These are phyloP conservation scores for Ophioderma brevispina DNA, from an alignment of 35 echinoderm and acorn worm genomes.

Conservation along the genomic window DNA sequence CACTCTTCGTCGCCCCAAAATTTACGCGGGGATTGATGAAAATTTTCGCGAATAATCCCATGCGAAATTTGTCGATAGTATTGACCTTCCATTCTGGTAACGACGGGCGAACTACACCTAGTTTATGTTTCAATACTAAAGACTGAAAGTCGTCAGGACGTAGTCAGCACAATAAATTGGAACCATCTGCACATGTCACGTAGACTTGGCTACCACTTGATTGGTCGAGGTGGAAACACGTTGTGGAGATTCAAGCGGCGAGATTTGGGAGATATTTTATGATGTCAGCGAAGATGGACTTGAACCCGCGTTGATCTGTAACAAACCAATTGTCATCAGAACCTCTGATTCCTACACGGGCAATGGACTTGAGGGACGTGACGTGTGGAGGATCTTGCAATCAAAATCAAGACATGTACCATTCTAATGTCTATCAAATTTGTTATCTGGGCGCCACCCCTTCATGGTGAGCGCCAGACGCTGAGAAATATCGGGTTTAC, in stretches of 20 bases:
- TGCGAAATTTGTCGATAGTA: slow-evolving; percentile 6
- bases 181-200: slow-evolving; percentile 39
- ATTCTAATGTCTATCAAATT: slow-evolving; percentile 29
- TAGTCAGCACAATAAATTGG: slow-evolving; percentile 25
- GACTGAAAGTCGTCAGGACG: slow-evolving; percentile 43
- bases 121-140: slow-evolving; percentile 36
- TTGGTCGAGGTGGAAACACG: slow-evolving; percentile 23
- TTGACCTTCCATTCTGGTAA: slow-evolving; percentile 52
- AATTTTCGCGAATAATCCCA: slow-evolving; percentile 52
- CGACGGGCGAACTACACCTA: slow-evolving; percentile 19
- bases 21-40: slow-evolving; percentile 45
- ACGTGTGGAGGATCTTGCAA: slow-evolving; percentile 12
- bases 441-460: slow-evolving; percentile 12
- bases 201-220: slow-evolving; percentile 1
- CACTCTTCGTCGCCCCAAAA: slow-evolving; percentile 56
- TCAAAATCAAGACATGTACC: slow-evolving; percentile 21
- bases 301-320: slow-evolving; percentile 24
- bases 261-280: slow-evolving; percentile 1
- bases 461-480: neutral
- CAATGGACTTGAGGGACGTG: neutral
- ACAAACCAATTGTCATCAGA: slow-evolving; percentile 1
- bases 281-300: slow-evolving; percentile 17
- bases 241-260: slow-evolving; percentile 15
- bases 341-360: neutral
- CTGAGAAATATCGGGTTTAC: slow-evolving; percentile 21